phyloP scores from a whole-genome alignment of 2,113 vertebrate species.

The Toxotes chatareus region DNA sequence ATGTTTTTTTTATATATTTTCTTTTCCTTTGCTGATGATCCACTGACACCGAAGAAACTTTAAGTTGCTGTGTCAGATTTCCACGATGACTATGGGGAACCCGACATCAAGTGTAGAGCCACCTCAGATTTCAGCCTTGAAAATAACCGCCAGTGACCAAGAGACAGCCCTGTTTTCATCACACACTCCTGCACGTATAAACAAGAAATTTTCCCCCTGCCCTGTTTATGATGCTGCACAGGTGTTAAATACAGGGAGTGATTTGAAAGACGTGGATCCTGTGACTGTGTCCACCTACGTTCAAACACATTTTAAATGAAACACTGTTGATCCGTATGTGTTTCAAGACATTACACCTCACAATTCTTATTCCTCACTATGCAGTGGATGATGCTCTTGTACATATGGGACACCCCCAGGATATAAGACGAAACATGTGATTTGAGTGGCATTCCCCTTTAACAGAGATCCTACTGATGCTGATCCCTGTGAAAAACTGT shows the following conservation, averaged over 20 bases:
- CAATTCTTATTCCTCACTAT: neutral
- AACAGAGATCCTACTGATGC: slow-evolving; percentile 2
- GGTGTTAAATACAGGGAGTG: neutral
- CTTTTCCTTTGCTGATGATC: neutral
- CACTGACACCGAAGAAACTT: neutral
- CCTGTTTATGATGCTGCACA: neutral
- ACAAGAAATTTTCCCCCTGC: slow-evolving; percentile 6
- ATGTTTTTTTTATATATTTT: neutral
- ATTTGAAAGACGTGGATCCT: neutral
- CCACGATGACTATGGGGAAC: neutral
- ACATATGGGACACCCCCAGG: slow-evolving; percentile 16
- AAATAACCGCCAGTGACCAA: neutral
- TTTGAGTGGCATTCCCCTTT: slow-evolving; percentile 33
- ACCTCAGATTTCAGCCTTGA: slow-evolving; percentile 3
- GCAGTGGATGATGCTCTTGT: neutral
- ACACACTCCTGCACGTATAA: neutral
- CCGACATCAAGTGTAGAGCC: neutral
- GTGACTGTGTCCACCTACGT: slow-evolving; percentile 2
- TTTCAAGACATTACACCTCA: neutral
- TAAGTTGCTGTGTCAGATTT: neutral
- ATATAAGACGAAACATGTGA: slow-evolving; percentile 36
- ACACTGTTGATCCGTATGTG: neutral
- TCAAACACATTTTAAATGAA: neutral
- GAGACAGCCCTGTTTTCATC: slow-evolving; percentile 11
- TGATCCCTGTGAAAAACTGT: neutral